Percentiles rank a stretch among this genome's conserved stretches.
These are phyloP conservation scores for Ochropleura leucogaster DNA, from an alignment of 2,888 invertebrate genomes.

Conservation along the genomic window DNA sequence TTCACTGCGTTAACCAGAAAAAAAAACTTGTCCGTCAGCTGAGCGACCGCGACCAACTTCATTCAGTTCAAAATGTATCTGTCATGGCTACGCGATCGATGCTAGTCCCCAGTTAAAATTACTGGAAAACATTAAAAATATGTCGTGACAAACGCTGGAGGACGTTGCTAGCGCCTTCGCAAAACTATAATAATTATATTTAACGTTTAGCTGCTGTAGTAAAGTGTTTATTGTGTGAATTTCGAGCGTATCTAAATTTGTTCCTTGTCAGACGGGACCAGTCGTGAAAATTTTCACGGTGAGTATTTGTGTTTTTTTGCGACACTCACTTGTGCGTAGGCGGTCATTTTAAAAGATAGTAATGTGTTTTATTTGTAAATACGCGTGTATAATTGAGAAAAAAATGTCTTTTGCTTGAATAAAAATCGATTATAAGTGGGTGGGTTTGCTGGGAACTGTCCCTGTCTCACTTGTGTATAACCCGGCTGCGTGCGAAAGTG, in stretches of 20 bases:
- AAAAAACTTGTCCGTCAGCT: slow-evolving; percentile 87
- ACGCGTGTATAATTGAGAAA: slow-evolving; percentile 69
- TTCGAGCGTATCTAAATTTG: slow-evolving; percentile 88
- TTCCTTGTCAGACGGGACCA: slow-evolving; percentile 84
- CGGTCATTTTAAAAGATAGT: slow-evolving; percentile 60
- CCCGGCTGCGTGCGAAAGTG: slow-evolving; percentile 81
- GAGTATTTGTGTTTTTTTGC: slow-evolving; percentile 80
- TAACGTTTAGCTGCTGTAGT: slow-evolving; percentile 74
- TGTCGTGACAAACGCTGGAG: slow-evolving; percentile 79
- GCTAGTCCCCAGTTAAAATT: slow-evolving; percentile 81
- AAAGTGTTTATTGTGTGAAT: slow-evolving; percentile 86
- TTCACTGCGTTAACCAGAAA: slow-evolving; percentile 79
- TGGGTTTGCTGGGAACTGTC: slow-evolving; percentile 79
- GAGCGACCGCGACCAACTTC: slow-evolving; percentile 84
- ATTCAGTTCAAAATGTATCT: slow-evolving; percentile 84
- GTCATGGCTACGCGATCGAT: slow-evolving; percentile 90
- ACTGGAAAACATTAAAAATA: slow-evolving; percentile 87
- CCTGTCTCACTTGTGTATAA: slow-evolving; percentile 75
- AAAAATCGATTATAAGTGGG: slow-evolving; percentile 90
- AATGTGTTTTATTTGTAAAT: slow-evolving; percentile 67
- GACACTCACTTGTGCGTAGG: slow-evolving; percentile 60
- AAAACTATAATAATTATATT: slow-evolving; percentile 79
- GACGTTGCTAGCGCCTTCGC: slow-evolving; percentile 71
- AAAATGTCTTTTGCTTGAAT: slow-evolving; percentile 73
- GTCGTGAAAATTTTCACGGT: slow-evolving; percentile 83